Conservation (phyloP, 2,113 vertebrate species). For the Gobius niger region DNA sequence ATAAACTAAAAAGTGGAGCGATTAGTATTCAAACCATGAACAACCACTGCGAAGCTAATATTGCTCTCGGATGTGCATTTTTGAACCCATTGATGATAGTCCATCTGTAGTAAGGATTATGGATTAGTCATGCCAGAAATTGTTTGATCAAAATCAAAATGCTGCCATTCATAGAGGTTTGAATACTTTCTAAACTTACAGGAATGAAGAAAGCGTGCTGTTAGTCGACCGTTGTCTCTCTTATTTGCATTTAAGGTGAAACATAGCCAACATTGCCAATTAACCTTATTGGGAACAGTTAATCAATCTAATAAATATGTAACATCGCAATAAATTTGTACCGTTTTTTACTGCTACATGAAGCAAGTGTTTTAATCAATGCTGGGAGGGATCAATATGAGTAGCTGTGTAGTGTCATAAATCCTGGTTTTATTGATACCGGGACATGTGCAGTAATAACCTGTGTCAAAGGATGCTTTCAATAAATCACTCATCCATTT, state of each 20-base stretch:
- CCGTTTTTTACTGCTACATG: neutral
- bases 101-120: too few relatives aligned
- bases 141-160: too few relatives aligned
- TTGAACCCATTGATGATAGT: too few relatives aligned
- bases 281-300: neutral
- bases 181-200: too few relatives aligned
- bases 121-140: too few relatives aligned
- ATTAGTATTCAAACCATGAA: too few relatives aligned
- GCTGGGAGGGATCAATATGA: constrained; percentile 4
- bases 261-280: constrained; percentile 1
- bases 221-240: neutral
- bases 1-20: too few relatives aligned
- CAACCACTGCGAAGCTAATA: too few relatives aligned
- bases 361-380: constrained; percentile 16
- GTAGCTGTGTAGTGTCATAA: constrained; percentile 2
- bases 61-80: too few relatives aligned
- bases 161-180: too few relatives aligned
- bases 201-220: neutral
- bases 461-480: constrained; percentile 5
- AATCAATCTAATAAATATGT: neutral
- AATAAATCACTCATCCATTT: constrained; percentile 21
- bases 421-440: constrained; percentile 22
- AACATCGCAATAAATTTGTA: neutral
- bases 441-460: constrained; percentile 20
- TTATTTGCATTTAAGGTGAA: constrained; percentile 6